Conservation (phyloP, 2,113 vertebrate species). For the Nothocercus nigrocapillus region DNA sequence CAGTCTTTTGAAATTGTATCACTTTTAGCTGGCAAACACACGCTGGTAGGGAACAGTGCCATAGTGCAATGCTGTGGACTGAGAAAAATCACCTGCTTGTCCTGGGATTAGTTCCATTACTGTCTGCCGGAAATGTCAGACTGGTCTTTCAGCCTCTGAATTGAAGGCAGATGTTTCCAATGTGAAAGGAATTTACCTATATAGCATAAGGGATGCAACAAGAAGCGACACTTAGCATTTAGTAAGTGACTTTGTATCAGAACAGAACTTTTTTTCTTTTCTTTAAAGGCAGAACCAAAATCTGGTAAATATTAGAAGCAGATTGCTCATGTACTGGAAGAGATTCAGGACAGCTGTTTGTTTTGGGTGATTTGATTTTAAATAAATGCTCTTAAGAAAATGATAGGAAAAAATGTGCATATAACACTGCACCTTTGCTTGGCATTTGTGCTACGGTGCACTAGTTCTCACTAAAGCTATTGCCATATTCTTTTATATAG, state of each 20-base stretch:
- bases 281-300: neutral
- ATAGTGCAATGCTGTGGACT: neutral
- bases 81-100: conserved; percentile 51
- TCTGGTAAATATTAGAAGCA: conserved; percentile 29
- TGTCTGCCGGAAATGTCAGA: neutral
- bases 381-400: conserved; percentile 7
- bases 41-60: neutral
- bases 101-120: neutral
- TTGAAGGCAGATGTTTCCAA: neutral
- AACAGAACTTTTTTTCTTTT: neutral
- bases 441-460: neutral
- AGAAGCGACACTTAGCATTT: neutral
- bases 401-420: neutral
- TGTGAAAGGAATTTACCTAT: neutral
- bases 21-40: neutral
- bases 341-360: conserved; percentile 14
- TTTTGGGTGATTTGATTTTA: neutral
- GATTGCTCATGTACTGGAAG: conserved; percentile 39
- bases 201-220: neutral
- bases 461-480: neutral
- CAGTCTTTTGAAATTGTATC: neutral
- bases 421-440: neutral
- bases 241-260: neutral
- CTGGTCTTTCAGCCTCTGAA: neutral
- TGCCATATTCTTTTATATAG: neutral